Percentiles rank a stretch among this genome's conserved stretches.
These are phyloP conservation scores for Hipparchia semele DNA, from an alignment of 2,888 invertebrate genomes.

Conservation along the genomic window DNA sequence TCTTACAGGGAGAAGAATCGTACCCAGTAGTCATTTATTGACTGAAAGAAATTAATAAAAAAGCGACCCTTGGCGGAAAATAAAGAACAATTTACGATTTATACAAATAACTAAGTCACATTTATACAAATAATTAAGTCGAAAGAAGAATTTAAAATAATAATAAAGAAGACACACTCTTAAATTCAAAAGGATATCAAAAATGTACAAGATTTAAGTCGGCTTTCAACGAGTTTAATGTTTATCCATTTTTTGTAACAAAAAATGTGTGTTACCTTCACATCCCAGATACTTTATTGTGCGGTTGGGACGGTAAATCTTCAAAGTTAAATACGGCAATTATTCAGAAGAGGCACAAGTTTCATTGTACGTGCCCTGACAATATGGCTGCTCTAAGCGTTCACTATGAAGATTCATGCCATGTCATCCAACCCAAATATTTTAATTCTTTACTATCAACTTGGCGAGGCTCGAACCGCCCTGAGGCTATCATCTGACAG, in stretches of 20 bases:
- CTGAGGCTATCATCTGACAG: conserved; percentile 16
- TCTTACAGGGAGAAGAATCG: too few species aligned
- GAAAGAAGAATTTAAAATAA: too few species aligned
- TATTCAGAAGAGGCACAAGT: conserved; percentile 71
- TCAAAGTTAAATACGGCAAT: conserved; percentile 74
- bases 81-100: too few species aligned
- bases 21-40: too few species aligned
- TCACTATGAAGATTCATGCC: conserved; percentile 74
- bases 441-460: conserved; percentile 55
- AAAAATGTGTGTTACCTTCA: conserved; percentile 44
- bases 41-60: too few species aligned
- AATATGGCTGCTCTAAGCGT: conserved; percentile 51
- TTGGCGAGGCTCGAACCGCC: conserved; percentile 15
- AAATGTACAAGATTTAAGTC: conserved; percentile 10
- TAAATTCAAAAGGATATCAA: not conserved
- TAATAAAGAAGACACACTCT: too few species aligned
- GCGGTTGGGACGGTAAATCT: conserved; percentile 63
- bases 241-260: conserved; percentile 45
- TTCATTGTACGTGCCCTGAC: conserved; percentile 66
- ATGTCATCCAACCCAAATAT: conserved; percentile 71
- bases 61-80: too few species aligned
- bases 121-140: too few species aligned
- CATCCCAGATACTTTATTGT: conserved; percentile 65
- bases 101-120: too few species aligned
- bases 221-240: conserved; percentile 20